Base-by-base conservation (phyloP, 2,113 vertebrate genomes). In the Nettapus auritus region DNA sequence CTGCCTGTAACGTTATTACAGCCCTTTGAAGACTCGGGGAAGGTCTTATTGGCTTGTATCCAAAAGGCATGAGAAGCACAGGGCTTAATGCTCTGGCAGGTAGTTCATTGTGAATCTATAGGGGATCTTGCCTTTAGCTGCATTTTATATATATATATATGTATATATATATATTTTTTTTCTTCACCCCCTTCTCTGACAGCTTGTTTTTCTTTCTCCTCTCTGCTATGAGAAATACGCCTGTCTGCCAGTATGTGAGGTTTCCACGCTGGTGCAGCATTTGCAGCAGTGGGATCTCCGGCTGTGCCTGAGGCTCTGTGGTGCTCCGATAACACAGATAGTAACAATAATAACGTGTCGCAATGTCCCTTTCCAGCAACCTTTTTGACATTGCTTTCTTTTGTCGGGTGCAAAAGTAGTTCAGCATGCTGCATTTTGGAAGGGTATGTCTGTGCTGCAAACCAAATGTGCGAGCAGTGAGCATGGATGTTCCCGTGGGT, bases 271-370 rank as follows among this genome's bases (percentile, higher is more conserved):
- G 89, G 66, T 67, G 66, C 78, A 73, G 64, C 63, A 34, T 70
- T 80, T 62, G 85, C 89, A 97, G 87, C 91, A 73, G 71, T 74
- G 89, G 82, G 91, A 93, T 95, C 82, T 91, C 89, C 91, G 89
- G 74, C 89, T 94, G 2, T 11, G 84, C 91, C 84, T 55, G 70
- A 74, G 93, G 85, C 82, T 93, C 40, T 3, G 0, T 23, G 53
- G 78, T 89, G 82, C 78, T 94, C 89, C 73, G 67, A 74, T 96
- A 82, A 57, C 50, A 80, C 1, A 86, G 92, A 53, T 14, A 73
- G 8, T 66, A 85, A 92, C 69, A 94, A 89, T 79, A 90, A 92
- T 74, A 78, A 90, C 18, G 26, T 81, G 62, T 71, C 53, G 40
- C 56, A 94, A 46, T 84, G 87, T 82, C 76, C 75, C 62, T 96